These are phyloP conservation scores for Ictalurus punctatus DNA, from an alignment of 2,113 vertebrate species.

Conservation along the genomic window DNA sequence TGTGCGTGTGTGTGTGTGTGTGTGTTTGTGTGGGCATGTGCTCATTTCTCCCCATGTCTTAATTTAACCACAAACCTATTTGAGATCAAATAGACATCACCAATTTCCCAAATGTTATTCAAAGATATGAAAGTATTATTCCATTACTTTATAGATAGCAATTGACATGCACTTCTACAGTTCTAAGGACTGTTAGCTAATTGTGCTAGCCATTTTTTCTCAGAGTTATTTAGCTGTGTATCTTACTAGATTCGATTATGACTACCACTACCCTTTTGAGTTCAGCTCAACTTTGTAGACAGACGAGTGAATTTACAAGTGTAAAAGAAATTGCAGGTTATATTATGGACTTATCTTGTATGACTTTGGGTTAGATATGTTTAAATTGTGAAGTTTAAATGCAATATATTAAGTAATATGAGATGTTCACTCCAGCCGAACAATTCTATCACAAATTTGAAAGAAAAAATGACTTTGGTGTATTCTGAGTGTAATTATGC, in stretches of 20 bases:
- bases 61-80: constrained; percentile 17
- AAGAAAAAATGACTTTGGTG: neutral
- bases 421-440: neutral
- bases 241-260: neutral
- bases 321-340: neutral
- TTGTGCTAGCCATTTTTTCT: neutral
- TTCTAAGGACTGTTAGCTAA: neutral
- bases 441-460: neutral
- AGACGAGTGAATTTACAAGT: neutral
- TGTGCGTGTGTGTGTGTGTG: constrained; percentile 18
- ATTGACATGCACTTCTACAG: neutral
- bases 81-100: neutral
- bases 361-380: neutral
- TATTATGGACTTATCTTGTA: neutral
- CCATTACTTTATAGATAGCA: neutral
- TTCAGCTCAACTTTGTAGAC: neutral
- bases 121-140: neutral
- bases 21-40: constrained; percentile 15
- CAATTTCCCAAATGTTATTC: neutral
- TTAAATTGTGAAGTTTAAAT: neutral
- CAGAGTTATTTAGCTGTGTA: neutral
- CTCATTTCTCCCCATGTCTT: constrained; percentile 17
- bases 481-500: neutral
- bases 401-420: neutral
- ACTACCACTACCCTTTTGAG: neutral